Conservation (phyloP, 2,113 vertebrate genomes). For the Colistium nudipinnis region DNA sequence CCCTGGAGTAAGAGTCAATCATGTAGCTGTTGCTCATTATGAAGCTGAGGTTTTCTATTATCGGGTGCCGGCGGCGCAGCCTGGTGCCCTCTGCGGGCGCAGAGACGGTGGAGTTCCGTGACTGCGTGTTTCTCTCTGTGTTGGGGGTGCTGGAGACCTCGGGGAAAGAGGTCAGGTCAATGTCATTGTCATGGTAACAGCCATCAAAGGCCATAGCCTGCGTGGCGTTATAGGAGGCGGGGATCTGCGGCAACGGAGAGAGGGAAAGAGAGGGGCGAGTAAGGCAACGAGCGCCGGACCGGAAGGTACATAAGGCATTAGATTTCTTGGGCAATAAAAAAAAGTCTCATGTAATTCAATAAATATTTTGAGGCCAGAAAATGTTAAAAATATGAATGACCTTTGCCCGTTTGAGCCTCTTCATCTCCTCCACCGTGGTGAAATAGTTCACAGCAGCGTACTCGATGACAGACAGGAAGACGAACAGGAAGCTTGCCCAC, state of each 20-base stretch:
- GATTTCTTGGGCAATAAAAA: neutral
- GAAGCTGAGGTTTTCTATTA: conserved; percentile 84
- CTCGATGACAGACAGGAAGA: conserved; percentile 90
- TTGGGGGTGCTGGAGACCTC: conserved; percentile 72
- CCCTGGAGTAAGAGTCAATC: conserved; percentile 91
- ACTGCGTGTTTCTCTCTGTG: conserved; percentile 67
- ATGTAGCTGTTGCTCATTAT: conserved; percentile 92
- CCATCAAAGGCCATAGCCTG: conserved; percentile 90
- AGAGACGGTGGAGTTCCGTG: conserved; percentile 70
- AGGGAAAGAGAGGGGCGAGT: conserved; percentile 13
- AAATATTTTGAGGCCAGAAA: neutral
- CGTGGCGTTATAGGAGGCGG: conserved; percentile 80
- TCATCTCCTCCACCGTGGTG: conserved; percentile 89
- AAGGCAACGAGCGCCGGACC: neutral
- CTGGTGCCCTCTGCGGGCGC: conserved; percentile 71
- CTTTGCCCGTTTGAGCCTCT: conserved; percentile 74
- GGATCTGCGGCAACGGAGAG: conserved; percentile 75
- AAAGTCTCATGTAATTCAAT: conserved; percentile 6
- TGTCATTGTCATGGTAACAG: conserved; percentile 86
- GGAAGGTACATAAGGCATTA: conserved; percentile 1
- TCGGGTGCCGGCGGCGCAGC: conserved; percentile 81
- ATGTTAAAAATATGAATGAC: conserved; percentile 27
- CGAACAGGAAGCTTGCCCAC: conserved; percentile 87
- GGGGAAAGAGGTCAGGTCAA: conserved; percentile 78
- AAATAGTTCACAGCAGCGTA: conserved; percentile 93